A percentile compares a stretch with the other conserved stretches of the same genome.
Evolutionary conservation across 2,797 vertebrate genomes (phyloP).

Genomic region (Leuciscus waleckii): DNA sequence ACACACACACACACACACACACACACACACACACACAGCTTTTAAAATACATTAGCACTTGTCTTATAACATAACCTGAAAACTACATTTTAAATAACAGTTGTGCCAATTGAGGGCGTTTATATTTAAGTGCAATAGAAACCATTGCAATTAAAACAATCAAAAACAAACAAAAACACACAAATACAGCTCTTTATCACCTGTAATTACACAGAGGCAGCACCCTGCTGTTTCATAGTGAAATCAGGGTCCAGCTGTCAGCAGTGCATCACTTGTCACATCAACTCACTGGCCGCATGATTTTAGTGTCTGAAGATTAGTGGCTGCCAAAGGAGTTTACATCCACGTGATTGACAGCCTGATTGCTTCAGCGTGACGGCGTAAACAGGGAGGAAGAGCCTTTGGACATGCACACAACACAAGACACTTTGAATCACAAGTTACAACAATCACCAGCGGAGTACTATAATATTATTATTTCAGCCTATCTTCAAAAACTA

Average conservation of each 20-base stretch:
- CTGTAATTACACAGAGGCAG: background rate
- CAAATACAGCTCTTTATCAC: background rate
- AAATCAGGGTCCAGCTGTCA: conserved; percentile 35
- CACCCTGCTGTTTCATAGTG: background rate
- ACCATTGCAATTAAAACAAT: conserved; percentile 2
- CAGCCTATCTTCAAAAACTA: background rate
- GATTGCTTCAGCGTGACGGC: conserved; percentile 24
- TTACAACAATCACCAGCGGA: background rate
- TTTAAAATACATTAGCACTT: background rate
- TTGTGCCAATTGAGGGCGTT: background rate
- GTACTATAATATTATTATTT: background rate
- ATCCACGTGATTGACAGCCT: conserved; percentile 45
- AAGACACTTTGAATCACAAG: background rate
- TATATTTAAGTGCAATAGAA: background rate
- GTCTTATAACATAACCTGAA: background rate
- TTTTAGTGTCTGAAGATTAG: conserved; percentile 30
- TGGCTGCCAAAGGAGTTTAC: conserved; percentile 38
- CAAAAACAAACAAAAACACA: background rate
- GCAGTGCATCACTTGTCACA: conserved; percentile 36
- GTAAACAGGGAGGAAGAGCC: conserved; percentile 32
- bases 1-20: too few relatives aligned
- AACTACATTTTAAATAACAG: background rate
- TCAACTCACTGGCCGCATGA: conserved; percentile 5
- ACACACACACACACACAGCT: background rate
- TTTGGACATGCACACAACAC: conserved; percentile 22